Conservation (phyloP, 2,113 vertebrate species). For the Turnix velox region DNA sequence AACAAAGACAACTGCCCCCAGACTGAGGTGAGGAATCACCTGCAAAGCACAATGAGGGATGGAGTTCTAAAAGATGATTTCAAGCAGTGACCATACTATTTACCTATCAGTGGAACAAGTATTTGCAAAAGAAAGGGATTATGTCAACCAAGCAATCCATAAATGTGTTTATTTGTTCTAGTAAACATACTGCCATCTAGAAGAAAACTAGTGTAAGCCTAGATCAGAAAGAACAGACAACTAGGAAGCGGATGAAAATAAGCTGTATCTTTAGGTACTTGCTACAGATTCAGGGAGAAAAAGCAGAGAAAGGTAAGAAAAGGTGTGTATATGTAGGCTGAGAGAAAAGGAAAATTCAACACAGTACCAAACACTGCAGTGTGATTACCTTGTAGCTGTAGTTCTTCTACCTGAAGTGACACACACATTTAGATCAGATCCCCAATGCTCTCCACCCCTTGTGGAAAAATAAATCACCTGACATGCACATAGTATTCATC, state of each 20-base stretch:
- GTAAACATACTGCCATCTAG: not conserved
- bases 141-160: not conserved
- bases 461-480: conserved; percentile 13
- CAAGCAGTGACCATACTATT: not conserved
- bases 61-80: not conserved
- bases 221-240: not conserved
- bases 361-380: not conserved
- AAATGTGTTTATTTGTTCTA: not conserved
- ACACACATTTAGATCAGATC: not conserved
- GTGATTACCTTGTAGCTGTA: conserved; percentile 28
- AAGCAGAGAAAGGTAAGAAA: not conserved
- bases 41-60: not conserved
- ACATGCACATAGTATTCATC: conserved; percentile 33
- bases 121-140: not conserved
- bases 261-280: not conserved
- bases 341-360: not conserved
- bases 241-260: not conserved
- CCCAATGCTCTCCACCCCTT: not conserved
- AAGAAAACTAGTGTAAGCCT: not conserved
- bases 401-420: not conserved
- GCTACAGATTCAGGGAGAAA: not conserved
- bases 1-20: not conserved
- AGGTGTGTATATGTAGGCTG: not conserved
- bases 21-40: not conserved
- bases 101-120: not conserved